These are phyloP conservation scores for Ochropacha duplaris DNA, from an alignment of 2,888 invertebrate genomes.

Conservation along the genomic window DNA sequence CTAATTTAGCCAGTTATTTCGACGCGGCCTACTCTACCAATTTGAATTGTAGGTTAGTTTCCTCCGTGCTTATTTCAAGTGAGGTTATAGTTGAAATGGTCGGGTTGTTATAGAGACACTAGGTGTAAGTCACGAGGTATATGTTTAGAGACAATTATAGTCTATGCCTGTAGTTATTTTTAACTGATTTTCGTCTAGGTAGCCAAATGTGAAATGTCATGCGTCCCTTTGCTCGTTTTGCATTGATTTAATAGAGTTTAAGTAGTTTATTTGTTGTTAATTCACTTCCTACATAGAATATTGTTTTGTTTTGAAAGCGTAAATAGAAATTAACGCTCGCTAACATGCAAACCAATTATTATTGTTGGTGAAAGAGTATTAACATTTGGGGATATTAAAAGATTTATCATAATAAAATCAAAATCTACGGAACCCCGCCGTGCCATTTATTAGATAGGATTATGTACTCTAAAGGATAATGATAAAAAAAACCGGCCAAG, in stretches of 20 bases:
- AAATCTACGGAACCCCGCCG: too few relatives aligned
- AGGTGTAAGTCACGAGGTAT: background rate
- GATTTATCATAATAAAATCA: too few relatives aligned
- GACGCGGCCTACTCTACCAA: conserved; percentile 20
- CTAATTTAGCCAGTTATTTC: conserved; percentile 21
- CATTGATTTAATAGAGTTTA: conserved; percentile 17
- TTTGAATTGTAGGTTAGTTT: conserved; percentile 11
- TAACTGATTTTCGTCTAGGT: conserved; percentile 33
- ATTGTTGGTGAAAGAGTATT: too few relatives aligned
- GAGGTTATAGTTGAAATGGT: background rate
- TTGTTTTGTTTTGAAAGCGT: background rate
- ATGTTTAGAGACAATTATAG: background rate
- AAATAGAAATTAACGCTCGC: background rate
- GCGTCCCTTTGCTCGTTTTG: conserved; percentile 28
- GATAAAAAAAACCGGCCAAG: too few relatives aligned
- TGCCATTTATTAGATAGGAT: too few relatives aligned
- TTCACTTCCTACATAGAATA: conserved; percentile 1
- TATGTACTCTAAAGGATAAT: too few relatives aligned
- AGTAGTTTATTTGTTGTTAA: background rate
- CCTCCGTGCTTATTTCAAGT: background rate
- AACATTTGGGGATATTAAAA: too few relatives aligned
- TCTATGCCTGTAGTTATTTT: conserved; percentile 27
- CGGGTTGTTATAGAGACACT: conserved; percentile 22
- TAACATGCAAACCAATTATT: too few relatives aligned
- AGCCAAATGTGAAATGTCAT: conserved; percentile 41